Base-by-base conservation (phyloP, 2,797 vertebrate species). In the Cuculus canorus region DNA sequence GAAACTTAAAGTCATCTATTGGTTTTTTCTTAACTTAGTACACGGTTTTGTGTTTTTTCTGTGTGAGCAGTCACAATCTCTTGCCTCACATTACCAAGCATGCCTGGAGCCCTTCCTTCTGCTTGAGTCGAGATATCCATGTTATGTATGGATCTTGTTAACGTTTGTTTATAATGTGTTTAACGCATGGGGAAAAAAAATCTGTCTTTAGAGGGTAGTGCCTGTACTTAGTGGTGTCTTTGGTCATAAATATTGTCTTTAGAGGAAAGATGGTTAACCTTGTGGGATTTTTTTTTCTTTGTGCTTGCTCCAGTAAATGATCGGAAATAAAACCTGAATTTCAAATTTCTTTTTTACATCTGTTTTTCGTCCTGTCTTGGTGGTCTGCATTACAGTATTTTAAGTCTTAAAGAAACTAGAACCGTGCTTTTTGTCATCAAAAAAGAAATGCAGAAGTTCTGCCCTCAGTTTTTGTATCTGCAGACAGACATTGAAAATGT, bases 201-300 rank as follows among this genome's bases (percentile, higher is more conserved):
- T 9, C 24, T 82, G 50, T 96, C 75, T 80, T 96, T 93, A 88
- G 88, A 93, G 83, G 45, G 48, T 86, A 75, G 1, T 30, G 70
- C 50, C 81, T 90, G 64, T 87, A 92, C 45, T 93, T 96, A 88
- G 95, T 92, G 95, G 91, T 95, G 57, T 86, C 70, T 93, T 93
- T 94, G 94, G 66, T 68, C 56, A 39, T 82, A 79, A 94, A 84
- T 64, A 39, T 92, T 79, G 57, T 86, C 47, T 77, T 88, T 88
- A 88, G 88, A 93, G 90, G 95, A 85, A 78, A 78, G 60, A 61
- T 93, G 94, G 88, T 94, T 94, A 95, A 89, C 86, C 48, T 77
- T 91, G 90, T 94, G 92, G 90, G 56, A 43, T 81, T 56, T 80
- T 61, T 86, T 79, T 37, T 82, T 33, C 25, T 83, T 82, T 59